Evolutionary conservation across 2,113 vertebrate genomes (phyloP).

Genomic region (Macroglossus sobrinus): DNA sequence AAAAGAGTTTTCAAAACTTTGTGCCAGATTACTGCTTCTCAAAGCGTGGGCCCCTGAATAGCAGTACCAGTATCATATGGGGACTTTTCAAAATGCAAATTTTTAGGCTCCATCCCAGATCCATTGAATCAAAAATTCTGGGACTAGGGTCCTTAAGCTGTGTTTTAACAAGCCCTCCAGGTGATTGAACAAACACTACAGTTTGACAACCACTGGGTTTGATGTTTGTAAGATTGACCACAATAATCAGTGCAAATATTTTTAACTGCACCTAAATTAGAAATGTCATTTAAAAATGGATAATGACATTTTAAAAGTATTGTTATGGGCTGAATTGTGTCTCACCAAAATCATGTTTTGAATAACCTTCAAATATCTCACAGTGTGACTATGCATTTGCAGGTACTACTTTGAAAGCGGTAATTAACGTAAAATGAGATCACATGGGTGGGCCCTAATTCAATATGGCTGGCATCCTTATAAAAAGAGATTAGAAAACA

Average conservation of each 20-base stretch:
- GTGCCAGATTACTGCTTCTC: not conserved
- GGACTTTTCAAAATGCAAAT: not conserved
- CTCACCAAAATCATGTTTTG: not conserved
- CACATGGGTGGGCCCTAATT: not conserved
- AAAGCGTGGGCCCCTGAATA: not conserved
- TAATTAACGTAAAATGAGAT: not conserved
- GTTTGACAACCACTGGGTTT: not conserved
- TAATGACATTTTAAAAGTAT: not conserved
- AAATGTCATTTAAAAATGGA: not conserved
- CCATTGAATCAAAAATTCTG: not conserved
- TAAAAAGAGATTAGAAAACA: not conserved
- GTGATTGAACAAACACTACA: not conserved
- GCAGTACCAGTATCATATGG: not conserved
- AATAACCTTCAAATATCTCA: not conserved
- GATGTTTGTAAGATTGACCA: not conserved
- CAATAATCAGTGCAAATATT: not conserved
- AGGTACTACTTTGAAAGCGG: not conserved
- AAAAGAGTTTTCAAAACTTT: not conserved
- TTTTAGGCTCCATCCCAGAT: not conserved
- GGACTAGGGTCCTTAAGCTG: not conserved
- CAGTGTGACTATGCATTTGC: not conserved
- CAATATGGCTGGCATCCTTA: not conserved
- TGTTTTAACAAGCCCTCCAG: not conserved
- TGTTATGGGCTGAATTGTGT: not conserved
- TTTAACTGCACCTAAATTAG: constrained; percentile 6